A percentile compares a stretch with the other conserved stretches of the same genome.
phyloP scores from a whole-genome alignment of 2,888 invertebrate genomes.

The Ochropacha duplaris region DNA sequence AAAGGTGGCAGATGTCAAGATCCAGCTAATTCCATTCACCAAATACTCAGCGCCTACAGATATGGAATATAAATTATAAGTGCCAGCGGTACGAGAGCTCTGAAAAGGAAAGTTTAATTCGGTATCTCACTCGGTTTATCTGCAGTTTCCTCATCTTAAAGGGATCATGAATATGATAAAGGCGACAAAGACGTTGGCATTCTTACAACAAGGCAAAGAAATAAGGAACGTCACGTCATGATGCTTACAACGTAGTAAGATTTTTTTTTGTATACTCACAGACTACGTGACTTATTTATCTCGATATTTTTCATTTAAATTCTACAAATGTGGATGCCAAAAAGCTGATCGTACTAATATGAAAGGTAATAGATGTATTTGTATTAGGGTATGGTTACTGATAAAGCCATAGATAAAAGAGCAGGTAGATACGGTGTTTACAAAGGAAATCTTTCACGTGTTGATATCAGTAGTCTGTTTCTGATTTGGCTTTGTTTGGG shows the following conservation, averaged over 20 bases:
- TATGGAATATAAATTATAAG: not conserved
- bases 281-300: not conserved
- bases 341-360: too few species aligned
- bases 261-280: not conserved
- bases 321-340: too few species aligned
- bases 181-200: constrained; percentile 18
- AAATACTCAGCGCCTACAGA: not conserved
- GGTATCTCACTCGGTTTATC: constrained; percentile 12
- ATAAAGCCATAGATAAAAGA: too few species aligned
- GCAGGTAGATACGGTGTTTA: too few species aligned
- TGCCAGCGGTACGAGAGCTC: not conserved
- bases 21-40: not conserved
- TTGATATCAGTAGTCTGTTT: too few species aligned
- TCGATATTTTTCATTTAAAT: too few species aligned
- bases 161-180: constrained; percentile 14
- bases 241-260: not conserved
- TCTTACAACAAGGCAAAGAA: constrained; percentile 22
- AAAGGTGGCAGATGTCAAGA: not conserved
- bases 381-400: too few species aligned
- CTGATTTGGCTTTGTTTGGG: too few species aligned
- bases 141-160: constrained; percentile 10
- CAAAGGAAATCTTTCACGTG: too few species aligned
- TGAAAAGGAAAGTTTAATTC: constrained; percentile 15
- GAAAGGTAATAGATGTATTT: too few species aligned
- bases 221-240: not conserved